These are phyloP conservation scores for Dolomedes plantarius DNA, from an alignment of 2,888 invertebrate genomes.

Conservation along the genomic window DNA sequence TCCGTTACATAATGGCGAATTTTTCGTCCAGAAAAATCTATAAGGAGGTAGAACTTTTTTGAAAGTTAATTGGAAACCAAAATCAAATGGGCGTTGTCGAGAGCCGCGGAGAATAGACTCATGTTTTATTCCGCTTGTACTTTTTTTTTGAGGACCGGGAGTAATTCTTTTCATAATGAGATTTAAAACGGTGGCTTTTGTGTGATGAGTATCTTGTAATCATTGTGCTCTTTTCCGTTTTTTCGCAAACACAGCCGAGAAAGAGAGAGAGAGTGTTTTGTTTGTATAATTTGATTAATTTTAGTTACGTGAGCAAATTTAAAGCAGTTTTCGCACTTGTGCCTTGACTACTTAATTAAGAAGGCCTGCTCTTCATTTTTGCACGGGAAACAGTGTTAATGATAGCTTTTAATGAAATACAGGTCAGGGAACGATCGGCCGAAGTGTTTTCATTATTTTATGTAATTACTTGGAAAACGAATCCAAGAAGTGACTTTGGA, in stretches of 20 bases:
- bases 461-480: not conserved
- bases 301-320: constrained; percentile 21
- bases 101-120: not conserved
- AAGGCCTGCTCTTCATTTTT: not conserved
- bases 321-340: not conserved
- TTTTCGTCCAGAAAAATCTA: constrained; percentile 36
- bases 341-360: constrained; percentile 8
- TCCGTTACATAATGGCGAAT: constrained; percentile 49
- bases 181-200: constrained; percentile 40
- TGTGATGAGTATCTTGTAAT: constrained; percentile 19
- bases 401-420: not conserved
- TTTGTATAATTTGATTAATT: constrained; percentile 39
- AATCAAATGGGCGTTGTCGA: constrained; percentile 59
- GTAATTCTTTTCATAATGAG: constrained; percentile 32
- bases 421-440: not conserved
- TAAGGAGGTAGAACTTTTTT: constrained; percentile 38
- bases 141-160: not conserved
- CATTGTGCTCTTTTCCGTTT: constrained; percentile 11
- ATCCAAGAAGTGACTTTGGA: not conserved
- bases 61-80: constrained; percentile 61
- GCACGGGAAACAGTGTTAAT: not conserved
- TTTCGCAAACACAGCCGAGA: constrained; percentile 38
- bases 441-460: not conserved
- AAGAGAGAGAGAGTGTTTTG: constrained; percentile 28
- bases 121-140: constrained; percentile 5